These are phyloP conservation scores for Clanis bilineata DNA, from an alignment of 2,888 invertebrate genomes.

Conservation along the genomic window DNA sequence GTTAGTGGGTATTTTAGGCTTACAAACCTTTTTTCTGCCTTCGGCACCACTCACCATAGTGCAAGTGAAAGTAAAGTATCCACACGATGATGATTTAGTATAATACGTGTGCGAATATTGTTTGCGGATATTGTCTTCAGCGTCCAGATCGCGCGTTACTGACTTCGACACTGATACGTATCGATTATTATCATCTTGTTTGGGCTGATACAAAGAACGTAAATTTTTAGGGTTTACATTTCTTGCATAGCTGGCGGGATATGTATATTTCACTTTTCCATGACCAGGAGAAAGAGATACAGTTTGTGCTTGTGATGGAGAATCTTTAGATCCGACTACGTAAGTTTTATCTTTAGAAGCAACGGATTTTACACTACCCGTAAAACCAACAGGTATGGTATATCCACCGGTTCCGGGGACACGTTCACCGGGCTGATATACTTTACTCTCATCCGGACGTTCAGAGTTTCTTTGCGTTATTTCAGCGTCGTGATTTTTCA, in stretches of 20 bases:
- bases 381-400: slow-evolving; percentile 85
- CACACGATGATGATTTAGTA: slow-evolving; percentile 93
- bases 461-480: slow-evolving; percentile 83
- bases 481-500: slow-evolving; percentile 82
- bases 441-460: slow-evolving; percentile 77
- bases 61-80: slow-evolving; percentile 93
- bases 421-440: slow-evolving; percentile 85
- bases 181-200: slow-evolving; percentile 81
- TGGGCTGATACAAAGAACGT: slow-evolving; percentile 56
- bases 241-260: slow-evolving; percentile 51
- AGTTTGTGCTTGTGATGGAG: slow-evolving; percentile 86
- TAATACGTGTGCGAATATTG: slow-evolving; percentile 91
- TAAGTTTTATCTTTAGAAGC: slow-evolving; percentile 83
- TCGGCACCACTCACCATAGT: slow-evolving; percentile 89
- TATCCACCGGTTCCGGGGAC: slow-evolving; percentile 86
- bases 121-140: slow-evolving; percentile 84
- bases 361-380: slow-evolving; percentile 85
- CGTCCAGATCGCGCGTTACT: slow-evolving; percentile 87
- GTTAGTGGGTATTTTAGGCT: slow-evolving; percentile 89
- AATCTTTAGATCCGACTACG: slow-evolving; percentile 79
- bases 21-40: slow-evolving; percentile 90
- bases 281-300: slow-evolving; percentile 79
- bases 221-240: slow-evolving; percentile 62
- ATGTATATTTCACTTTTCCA: slow-evolving; percentile 66
- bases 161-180: slow-evolving; percentile 92